Evolutionary conservation across 2,113 vertebrate species (phyloP), one percentile per base, ranked within the genome.

Genomic region (Lycaon pictus): DNA sequence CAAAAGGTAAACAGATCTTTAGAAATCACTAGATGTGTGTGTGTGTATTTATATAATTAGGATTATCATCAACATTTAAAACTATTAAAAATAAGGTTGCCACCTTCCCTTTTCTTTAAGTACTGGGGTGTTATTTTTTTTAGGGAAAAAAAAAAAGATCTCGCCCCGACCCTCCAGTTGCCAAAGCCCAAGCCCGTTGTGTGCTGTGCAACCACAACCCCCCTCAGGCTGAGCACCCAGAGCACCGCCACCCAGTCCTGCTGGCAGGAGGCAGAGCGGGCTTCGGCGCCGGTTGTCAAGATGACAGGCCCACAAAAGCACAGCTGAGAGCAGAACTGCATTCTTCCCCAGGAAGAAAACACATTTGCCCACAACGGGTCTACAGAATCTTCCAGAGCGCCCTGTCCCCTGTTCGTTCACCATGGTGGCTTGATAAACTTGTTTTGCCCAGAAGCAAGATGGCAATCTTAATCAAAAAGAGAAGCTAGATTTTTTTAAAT

Each of bases 381-480:
- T 97, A 96, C 97, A 89, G 90, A 93, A 90, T 69, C 96, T 92
- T 95, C 98, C 96, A 84, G 95, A 97, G 97, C 90, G 95, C 96
- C 98, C 96, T 97, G 92, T 95, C 93, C 85, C 89, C 43, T 43
- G 43, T 43, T 43, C 80, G 74, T 72, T 60, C 88, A n/a, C 11
- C 6, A 3, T 8, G 29, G 62, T 0, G 56, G 83, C 32, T 25
- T 29, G 32, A 13, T 25, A 43, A 58, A 22, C n/a, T 32, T 37
- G 58, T 96, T 97, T 94, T 92, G 95, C 97, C 98, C 96, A 96
- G 98, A 98, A 98, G 98, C 98, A 99, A 98, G 98, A 98, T 98
- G 98, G 98, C 99, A 98, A 99, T 98, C 98, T 99, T 98, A 98
- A 98, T 98, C 98, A 97, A 98, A 98, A 98, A 97, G 97, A 98